Evolutionary conservation across 2,797 vertebrate genomes (phyloP).

Genomic region (Manis javanica): DNA sequence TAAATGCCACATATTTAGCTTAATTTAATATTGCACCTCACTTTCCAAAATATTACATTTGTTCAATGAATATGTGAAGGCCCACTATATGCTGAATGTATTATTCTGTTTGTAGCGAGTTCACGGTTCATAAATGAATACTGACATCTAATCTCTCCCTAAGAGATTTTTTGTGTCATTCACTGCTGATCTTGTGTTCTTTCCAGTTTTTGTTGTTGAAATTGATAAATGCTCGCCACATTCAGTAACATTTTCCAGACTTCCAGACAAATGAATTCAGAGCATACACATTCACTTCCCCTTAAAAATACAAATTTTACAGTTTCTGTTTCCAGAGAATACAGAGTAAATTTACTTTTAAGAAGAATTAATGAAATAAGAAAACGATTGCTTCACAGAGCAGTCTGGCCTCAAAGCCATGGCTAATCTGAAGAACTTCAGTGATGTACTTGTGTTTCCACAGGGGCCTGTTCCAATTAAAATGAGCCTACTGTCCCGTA

Average conservation of each 20-base stretch:
- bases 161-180: not conserved
- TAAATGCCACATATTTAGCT: not conserved
- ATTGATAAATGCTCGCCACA: conserved; percentile 63
- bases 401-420: conserved; percentile 40
- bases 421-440: conserved; percentile 47
- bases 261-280: conserved; percentile 71
- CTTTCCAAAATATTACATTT: not conserved
- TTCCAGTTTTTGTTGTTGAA: not conserved
- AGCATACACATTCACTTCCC: conserved; percentile 65
- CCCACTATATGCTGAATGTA: not conserved
- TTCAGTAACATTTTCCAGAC: conserved; percentile 66
- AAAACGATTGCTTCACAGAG: not conserved
- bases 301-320: conserved; percentile 46
- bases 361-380: conserved; percentile 72
- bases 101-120: not conserved
- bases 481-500: not conserved
- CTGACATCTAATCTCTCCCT: not conserved
- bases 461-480: conserved; percentile 67
- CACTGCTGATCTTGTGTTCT: not conserved
- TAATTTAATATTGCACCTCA: not conserved
- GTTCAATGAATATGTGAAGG: not conserved
- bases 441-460: conserved; percentile 62
- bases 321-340: conserved; percentile 71
- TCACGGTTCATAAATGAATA: not conserved
- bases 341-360: conserved; percentile 61